Percentiles rank a stretch among this genome's conserved stretches.
Conservation (phyloP, 2,113 vertebrate genomes). For the Cyanoramphus novaezelandiae region DNA sequence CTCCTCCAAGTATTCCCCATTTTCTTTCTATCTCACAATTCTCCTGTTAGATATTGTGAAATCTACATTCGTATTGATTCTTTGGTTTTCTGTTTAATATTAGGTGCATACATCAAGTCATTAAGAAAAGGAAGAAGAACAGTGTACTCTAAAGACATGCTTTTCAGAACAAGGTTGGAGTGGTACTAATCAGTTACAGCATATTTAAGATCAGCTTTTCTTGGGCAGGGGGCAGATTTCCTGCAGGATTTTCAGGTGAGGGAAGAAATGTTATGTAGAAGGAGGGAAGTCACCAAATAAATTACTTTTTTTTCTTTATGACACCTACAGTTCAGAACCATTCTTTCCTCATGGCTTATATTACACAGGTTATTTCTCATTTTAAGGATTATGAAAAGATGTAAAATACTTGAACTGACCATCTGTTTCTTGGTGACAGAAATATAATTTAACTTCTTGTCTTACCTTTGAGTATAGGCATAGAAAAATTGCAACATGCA, state of each 20-base stretch:
- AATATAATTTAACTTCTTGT: background rate
- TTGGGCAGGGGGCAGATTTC: background rate
- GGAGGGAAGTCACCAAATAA: background rate
- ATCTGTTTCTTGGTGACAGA: background rate
- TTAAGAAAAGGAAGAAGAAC: background rate
- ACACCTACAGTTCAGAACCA: background rate
- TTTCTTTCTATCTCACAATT: background rate
- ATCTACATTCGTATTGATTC: background rate
- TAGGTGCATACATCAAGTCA: background rate
- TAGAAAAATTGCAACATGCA: slow-evolving; percentile 99
- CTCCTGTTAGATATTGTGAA: background rate
- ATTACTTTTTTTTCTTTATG: background rate
- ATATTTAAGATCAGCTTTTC: background rate
- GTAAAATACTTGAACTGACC: background rate
- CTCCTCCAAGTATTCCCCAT: background rate
- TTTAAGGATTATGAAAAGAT: background rate
- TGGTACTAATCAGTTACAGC: background rate
- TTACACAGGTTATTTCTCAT: background rate
- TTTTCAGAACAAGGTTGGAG: background rate
- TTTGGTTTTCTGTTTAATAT: background rate
- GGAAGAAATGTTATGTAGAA: background rate
- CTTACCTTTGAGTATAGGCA: slow-evolving; percentile 97
- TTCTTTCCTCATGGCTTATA: background rate
- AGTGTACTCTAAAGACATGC: background rate
- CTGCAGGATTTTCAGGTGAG: background rate